Evolutionary conservation across 2,113 vertebrate species (phyloP), one percentile per base, ranked within the genome.

Genomic region (Phalacrocorax brasilianus): DNA sequence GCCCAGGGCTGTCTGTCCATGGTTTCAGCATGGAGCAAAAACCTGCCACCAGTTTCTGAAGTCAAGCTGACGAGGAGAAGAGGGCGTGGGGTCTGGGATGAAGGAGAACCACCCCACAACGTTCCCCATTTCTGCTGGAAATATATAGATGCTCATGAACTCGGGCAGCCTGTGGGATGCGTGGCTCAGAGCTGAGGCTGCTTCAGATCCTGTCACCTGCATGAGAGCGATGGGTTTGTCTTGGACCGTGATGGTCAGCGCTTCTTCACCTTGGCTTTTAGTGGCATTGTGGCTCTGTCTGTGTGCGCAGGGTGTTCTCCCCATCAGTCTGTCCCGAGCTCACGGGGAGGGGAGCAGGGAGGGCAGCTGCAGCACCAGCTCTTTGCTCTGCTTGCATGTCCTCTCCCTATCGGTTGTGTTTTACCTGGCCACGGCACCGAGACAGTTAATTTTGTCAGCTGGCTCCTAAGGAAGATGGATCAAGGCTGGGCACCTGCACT

Each of bases 401-500:
- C 77, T 78, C 74, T 68, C 88, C 73, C 50, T 23, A 14, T 26
- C 3, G 0, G 50, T 33, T 2, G 1, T 75, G 62, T 76, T 87
- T 76, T 38, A 73, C 86, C 72, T 53, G 79, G 68, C 83, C 42
- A 1, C 0, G 1, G 85, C 8, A 4, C 72, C 0, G 27, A 83
- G 85, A 67, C 68, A 3, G n/a, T 80, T 66, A 12, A 8, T 42
- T 85, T 81, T 96, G 95, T 95, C 90, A 84, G 71, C 91, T 22
- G 45, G 67, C 55, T 90, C 72, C 88, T 93, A 74, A 91, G 95
- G 79, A 96, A 95, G 95, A 97, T 86, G 56, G 85, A 96, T 95
- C 14, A 59, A 92, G 88, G 75, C 83, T 4, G 4, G 78, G 88
- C 63, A 90, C 93, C 84, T 95, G 91, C 2, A 8, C 80, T 74